phyloP scores from a whole-genome alignment of 2,797 vertebrate species.

The Neosilurus hyrtlii region DNA sequence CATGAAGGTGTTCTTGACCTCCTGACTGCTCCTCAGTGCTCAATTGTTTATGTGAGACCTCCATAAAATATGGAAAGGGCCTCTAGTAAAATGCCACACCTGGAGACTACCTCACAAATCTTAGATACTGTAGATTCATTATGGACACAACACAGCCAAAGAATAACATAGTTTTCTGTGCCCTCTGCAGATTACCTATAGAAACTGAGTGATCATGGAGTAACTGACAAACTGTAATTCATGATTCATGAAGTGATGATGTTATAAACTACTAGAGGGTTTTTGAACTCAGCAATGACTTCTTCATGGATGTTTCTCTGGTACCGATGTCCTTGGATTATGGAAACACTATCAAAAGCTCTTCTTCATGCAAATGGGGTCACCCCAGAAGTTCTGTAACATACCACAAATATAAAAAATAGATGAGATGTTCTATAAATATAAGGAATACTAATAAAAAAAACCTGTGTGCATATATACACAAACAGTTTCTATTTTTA shows the following conservation, averaged over 20 bases:
- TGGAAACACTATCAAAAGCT: conserved; percentile 1
- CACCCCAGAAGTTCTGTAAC: conserved; percentile 47
- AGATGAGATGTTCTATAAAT: not conserved
- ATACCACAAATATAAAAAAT: conserved; percentile 38
- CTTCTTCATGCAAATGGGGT: conserved; percentile 22
- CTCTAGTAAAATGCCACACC: conserved; percentile 62
- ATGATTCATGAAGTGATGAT: conserved; percentile 16
- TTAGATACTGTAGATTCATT: conserved; percentile 57
- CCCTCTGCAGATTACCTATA: conserved; percentile 13
- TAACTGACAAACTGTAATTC: not conserved
- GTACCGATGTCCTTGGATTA: conserved; percentile 4
- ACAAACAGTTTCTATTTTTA: not conserved
- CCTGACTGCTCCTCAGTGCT: conserved; percentile 73
- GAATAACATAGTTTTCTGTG: not conserved
- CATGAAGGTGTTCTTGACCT: conserved; percentile 66
- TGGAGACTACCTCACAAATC: conserved; percentile 59
- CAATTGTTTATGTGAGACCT: conserved; percentile 70
- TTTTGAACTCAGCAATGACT: not conserved
- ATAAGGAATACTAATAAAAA: not conserved
- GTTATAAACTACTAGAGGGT: not conserved
- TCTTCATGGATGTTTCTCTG: conserved; percentile 13
- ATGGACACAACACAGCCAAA: not conserved
- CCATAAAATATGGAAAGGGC: conserved; percentile 72
- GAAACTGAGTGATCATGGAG: conserved; percentile 9
- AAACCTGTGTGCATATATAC: no score